Conservation (phyloP, 2,888 invertebrate species). For the Conistra vaccinii region DNA sequence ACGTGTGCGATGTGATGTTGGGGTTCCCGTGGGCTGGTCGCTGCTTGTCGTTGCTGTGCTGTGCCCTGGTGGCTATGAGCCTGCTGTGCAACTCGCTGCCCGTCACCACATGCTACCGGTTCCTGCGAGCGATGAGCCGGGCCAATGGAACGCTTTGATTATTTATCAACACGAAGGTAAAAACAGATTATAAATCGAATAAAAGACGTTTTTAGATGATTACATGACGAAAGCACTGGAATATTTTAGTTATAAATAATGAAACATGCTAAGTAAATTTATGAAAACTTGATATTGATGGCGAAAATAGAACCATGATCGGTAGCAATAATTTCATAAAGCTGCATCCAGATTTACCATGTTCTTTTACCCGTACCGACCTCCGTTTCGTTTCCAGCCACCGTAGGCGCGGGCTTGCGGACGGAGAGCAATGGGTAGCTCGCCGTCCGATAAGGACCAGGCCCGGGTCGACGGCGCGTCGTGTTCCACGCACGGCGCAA, state of each 20-base stretch:
- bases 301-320: too few species aligned
- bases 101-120: slow-evolving; percentile 41
- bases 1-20: slow-evolving; percentile 27
- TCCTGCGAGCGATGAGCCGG: slow-evolving; percentile 20
- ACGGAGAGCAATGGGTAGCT: too few species aligned
- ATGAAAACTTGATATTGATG: background rate
- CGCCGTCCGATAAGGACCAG: too few species aligned
- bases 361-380: too few species aligned
- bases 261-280: background rate
- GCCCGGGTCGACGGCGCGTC: too few species aligned
- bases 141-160: slow-evolving; percentile 44
- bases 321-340: background rate
- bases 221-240: background rate
- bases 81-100: slow-evolving; percentile 37
- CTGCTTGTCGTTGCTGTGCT: slow-evolving; percentile 16
- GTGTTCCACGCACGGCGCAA: too few species aligned
- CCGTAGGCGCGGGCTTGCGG: too few species aligned
- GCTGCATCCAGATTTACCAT: too few species aligned
- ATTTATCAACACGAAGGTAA: slow-evolving; percentile 4
- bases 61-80: slow-evolving; percentile 31
- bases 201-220: background rate
- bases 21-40: slow-evolving; percentile 13
- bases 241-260: background rate
- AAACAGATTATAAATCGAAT: background rate
- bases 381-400: too few species aligned